These are phyloP conservation scores for Teleogryllus oceanicus DNA, from an alignment of 2,888 invertebrate genomes.

Conservation along the genomic window DNA sequence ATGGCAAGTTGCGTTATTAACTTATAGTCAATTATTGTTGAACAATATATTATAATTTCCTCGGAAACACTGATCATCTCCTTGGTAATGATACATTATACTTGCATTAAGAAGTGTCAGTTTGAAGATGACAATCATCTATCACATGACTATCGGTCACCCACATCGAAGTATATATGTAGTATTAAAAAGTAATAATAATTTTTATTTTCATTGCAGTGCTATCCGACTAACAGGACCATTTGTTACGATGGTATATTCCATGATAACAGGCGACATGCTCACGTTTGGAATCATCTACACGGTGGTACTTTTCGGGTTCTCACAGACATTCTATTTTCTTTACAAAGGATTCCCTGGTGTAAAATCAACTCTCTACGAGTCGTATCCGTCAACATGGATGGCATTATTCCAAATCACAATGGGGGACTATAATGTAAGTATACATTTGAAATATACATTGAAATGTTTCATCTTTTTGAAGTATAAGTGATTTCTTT, in stretches of 20 bases:
- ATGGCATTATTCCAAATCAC: conserved; percentile 98
- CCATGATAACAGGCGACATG: conserved; percentile 99
- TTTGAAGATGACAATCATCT: too few relatives aligned
- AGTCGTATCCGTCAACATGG: conserved; percentile 87
- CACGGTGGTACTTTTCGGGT: conserved; percentile 88
- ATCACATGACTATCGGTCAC: too few relatives aligned
- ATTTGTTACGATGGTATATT: conserved; percentile 99
- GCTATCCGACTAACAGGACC: conserved; percentile 94
- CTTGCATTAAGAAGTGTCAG: neutral
- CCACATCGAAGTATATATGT: too few relatives aligned
- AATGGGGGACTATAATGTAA: conserved; percentile 94
- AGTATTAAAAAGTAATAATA: too few relatives aligned
- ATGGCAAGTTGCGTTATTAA: too few relatives aligned
- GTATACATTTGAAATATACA: conserved; percentile 42
- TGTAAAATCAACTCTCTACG: conserved; percentile 74
- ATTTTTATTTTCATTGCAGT: conserved; percentile 51
- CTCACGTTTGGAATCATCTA: conserved; percentile 97
- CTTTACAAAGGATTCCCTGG: conserved; percentile 87
- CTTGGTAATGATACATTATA: neutral
- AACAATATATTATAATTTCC: too few relatives aligned
- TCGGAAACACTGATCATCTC: too few relatives aligned
- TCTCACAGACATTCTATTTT: conserved; percentile 93
- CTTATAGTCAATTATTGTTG: too few relatives aligned
- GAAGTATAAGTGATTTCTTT: too few relatives aligned
- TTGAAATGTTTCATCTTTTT: neutral